These are phyloP conservation scores for Nasua narica DNA, from an alignment of 2,797 vertebrate genomes.

Conservation along the genomic window DNA sequence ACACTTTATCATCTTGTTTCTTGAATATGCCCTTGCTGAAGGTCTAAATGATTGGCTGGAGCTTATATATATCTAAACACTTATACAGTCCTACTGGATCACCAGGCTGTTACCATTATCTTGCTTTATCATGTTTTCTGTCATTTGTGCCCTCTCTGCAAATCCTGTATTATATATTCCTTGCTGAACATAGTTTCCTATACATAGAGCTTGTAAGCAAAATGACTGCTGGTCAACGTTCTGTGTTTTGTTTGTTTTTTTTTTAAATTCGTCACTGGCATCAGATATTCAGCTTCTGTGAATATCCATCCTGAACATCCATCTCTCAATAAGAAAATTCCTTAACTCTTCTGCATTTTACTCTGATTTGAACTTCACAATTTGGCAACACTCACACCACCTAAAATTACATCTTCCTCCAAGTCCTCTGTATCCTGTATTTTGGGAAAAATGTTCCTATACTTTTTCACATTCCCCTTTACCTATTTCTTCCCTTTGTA, in stretches of 20 bases:
- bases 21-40: not conserved
- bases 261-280: not conserved
- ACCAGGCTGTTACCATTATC: too few relatives aligned
- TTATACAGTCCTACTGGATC: not conserved
- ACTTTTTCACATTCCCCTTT: not conserved
- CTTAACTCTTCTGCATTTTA: not conserved
- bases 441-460: not conserved
- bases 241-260: not conserved
- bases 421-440: not conserved
- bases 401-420: not conserved
- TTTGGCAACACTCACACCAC: not conserved
- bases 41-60: not conserved
- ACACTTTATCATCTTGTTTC: not conserved
- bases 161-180: not conserved
- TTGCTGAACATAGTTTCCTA: not conserved
- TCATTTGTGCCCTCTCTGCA: not conserved
- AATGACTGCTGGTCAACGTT: not conserved
- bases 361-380: not conserved
- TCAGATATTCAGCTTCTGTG: not conserved
- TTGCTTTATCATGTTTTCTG: not conserved
- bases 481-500: not conserved
- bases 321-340: not conserved
- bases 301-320: not conserved
- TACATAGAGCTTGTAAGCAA: not conserved
- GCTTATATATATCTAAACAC: not conserved